Conservation (phyloP, 2,797 vertebrate genomes). For the Sebastes oblongus region DNA sequence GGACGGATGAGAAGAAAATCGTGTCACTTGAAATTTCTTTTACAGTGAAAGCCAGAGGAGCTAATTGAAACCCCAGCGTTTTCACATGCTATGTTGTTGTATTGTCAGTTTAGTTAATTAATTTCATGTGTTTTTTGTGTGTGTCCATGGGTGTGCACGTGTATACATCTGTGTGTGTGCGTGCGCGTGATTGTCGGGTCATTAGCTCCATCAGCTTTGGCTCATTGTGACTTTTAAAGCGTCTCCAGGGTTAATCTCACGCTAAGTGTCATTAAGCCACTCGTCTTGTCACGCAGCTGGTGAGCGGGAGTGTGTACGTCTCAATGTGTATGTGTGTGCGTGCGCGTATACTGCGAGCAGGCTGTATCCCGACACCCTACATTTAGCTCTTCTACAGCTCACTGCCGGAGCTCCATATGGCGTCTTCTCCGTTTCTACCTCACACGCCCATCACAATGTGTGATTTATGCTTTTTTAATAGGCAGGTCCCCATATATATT, state of each 20-base stretch:
- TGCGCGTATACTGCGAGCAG: conserved; percentile 16
- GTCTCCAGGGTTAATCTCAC: conserved; percentile 63
- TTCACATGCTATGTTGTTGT: conserved; percentile 11
- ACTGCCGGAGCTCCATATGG: conserved; percentile 63
- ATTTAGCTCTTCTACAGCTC: conserved; percentile 64
- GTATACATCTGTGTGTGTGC: background rate
- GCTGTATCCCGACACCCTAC: conserved; percentile 61
- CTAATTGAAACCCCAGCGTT: conserved; percentile 18
- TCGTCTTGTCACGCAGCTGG: conserved; percentile 62
- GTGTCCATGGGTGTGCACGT: background rate
- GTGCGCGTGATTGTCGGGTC: conserved; percentile 23
- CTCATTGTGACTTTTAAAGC: conserved; percentile 66
- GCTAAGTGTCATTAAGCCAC: conserved; percentile 66
- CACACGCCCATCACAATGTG: conserved; percentile 39
- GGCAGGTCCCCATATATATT: background rate
- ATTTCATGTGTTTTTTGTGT: conserved; percentile 23
- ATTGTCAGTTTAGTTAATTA: conserved; percentile 35
- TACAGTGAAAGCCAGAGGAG: background rate
- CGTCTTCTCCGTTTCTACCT: conserved; percentile 48
- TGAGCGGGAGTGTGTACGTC: conserved; percentile 15
- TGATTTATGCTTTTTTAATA: conserved; percentile 64
- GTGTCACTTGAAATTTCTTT: conserved; percentile 6
- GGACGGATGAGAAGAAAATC: conserved; percentile 5
- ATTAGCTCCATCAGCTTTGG: conserved; percentile 68
- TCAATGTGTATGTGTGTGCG: background rate